phyloP scores from a whole-genome alignment of 2,797 vertebrate species.

The Staurois parvus region DNA sequence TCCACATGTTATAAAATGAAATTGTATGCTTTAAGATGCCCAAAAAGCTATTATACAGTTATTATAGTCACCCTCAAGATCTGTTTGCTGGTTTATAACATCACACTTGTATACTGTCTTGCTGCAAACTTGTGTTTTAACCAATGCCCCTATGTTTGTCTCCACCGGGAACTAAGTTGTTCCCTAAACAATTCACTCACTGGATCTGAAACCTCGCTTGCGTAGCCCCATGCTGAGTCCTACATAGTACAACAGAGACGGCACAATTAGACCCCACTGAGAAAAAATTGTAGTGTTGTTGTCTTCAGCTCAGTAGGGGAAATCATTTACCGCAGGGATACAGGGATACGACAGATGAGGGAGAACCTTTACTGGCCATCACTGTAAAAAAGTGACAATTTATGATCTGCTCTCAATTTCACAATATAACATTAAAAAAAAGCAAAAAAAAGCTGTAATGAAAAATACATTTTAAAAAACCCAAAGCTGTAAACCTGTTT shows the following conservation, averaged over 20 bases:
- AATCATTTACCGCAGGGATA: constrained; percentile 18
- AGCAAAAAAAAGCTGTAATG: background rate
- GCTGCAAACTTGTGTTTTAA: background rate
- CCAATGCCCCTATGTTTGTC: background rate
- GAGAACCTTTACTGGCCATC: constrained; percentile 5
- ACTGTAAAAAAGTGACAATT: constrained; percentile 2
- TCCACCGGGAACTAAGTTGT: background rate
- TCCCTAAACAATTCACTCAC: background rate
- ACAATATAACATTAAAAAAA: too few relatives aligned
- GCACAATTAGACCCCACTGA: constrained; percentile 35
- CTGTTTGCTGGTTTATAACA: too few relatives aligned
- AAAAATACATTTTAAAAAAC: background rate
- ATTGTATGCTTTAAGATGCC: too few relatives aligned
- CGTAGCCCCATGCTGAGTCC: constrained; percentile 21
- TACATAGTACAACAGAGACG: constrained; percentile 11
- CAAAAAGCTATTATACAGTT: too few relatives aligned
- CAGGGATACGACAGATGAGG: constrained; percentile 14
- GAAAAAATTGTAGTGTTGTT: constrained; percentile 22
- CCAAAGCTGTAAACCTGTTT: background rate
- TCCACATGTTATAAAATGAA: too few relatives aligned
- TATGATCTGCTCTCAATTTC: background rate
- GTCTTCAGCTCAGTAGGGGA: constrained; percentile 21
- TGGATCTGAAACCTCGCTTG: background rate
- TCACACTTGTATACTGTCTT: too few relatives aligned
- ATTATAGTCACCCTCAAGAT: too few relatives aligned